A percentile compares a stretch with the other conserved stretches of the same genome.
Evolutionary conservation across 2,888 invertebrate genomes (phyloP).

Genomic region (Formica aserva): DNA sequence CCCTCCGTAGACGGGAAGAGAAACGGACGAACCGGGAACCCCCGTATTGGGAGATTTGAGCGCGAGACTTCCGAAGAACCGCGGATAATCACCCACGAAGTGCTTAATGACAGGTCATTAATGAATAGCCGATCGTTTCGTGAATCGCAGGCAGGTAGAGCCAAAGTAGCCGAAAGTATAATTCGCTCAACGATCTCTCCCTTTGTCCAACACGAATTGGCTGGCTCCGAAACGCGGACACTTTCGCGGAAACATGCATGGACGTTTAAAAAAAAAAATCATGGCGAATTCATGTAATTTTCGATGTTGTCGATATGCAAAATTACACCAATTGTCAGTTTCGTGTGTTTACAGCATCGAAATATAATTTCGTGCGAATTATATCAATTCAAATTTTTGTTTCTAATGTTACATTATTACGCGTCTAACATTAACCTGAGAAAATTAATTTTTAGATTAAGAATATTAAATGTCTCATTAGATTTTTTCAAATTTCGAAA

Average conservation of each 20-base stretch:
- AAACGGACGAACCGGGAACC: conserved; percentile 9
- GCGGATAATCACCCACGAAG: conserved; percentile 37
- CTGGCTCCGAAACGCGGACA: conserved; percentile 29
- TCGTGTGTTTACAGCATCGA: neutral
- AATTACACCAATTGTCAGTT: neutral
- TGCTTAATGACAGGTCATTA: conserved; percentile 65
- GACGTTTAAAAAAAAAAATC: conserved; percentile 18
- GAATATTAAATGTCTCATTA: neutral
- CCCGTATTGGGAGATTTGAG: conserved; percentile 24
- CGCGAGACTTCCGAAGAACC: conserved; percentile 53
- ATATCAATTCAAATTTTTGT: neutral
- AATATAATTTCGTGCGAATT: neutral
- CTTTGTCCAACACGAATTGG: conserved; percentile 40
- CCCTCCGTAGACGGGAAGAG: conserved; percentile 34
- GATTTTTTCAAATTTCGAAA: neutral
- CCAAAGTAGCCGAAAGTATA: conserved; percentile 70
- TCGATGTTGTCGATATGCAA: neutral
- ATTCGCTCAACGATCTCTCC: conserved; percentile 35
- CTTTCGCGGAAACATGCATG: conserved; percentile 47
- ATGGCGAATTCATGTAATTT: conserved; percentile 7
- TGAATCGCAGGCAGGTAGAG: conserved; percentile 61
- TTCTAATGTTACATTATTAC: neutral
- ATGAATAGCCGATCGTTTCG: conserved; percentile 72
- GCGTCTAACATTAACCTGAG: neutral
- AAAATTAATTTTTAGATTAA: neutral